A percentile compares a stretch with the other conserved stretches of the same genome.
phyloP scores from a whole-genome alignment of 1,140 invertebrate genomes.

The Olivierus martensii region DNA sequence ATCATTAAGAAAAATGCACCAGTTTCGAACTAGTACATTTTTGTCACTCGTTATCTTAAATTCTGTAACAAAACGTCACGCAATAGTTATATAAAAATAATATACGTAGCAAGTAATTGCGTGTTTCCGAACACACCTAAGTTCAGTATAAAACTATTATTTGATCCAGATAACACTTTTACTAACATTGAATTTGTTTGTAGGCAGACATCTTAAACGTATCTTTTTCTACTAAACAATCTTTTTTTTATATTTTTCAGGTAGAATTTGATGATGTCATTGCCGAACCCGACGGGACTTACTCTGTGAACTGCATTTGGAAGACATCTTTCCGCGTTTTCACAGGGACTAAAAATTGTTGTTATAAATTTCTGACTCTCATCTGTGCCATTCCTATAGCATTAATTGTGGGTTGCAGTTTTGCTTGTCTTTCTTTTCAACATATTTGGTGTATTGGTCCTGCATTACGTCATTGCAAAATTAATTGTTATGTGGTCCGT shows the following conservation, averaged over 20 bases:
- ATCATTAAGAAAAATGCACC: too few species aligned
- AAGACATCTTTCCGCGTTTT: slow-evolving; percentile 51
- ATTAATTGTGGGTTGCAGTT: slow-evolving; percentile 49
- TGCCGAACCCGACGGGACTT: slow-evolving; percentile 56
- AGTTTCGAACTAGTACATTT: too few species aligned
- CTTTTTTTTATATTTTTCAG: slow-evolving; percentile 28
- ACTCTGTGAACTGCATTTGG: slow-evolving; percentile 61
- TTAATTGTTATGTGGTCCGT: slow-evolving; percentile 45
- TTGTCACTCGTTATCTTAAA: too few species aligned
- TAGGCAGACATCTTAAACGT: too few species aligned
- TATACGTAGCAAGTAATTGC: too few species aligned
- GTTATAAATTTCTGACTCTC: slow-evolving; percentile 52
- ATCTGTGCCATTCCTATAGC: slow-evolving; percentile 50
- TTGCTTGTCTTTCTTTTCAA: slow-evolving; percentile 60
- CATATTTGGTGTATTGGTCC: slow-evolving; percentile 57
- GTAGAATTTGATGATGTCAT: slow-evolving; percentile 61
- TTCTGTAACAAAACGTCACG: too few species aligned
- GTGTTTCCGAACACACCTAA: too few species aligned
- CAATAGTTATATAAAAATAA: too few species aligned
- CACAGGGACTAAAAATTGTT: slow-evolving; percentile 46
- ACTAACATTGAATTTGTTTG: too few species aligned
- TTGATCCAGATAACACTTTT: too few species aligned
- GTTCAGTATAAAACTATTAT: too few species aligned
- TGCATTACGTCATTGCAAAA: slow-evolving; percentile 46
- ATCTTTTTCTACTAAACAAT: too few species aligned